A percentile compares a stretch with the other conserved stretches of the same genome.
phyloP scores from a whole-genome alignment of 2,888 invertebrate species.

The Cataglyphis rosenhaueri region DNA sequence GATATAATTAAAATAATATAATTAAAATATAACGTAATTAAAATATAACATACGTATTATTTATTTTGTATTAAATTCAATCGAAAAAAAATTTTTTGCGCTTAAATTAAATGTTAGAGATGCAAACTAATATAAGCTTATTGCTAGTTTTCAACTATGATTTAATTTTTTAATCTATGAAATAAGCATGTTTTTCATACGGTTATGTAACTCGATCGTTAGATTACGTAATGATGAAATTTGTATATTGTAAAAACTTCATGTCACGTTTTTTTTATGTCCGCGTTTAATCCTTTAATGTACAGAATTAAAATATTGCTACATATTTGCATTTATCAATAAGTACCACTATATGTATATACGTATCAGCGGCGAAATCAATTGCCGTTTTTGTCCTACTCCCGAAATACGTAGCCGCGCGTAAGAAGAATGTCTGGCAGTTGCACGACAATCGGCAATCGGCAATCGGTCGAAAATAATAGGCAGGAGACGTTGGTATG shows the following conservation, averaged over 20 bases:
- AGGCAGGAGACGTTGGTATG: constrained; percentile 46
- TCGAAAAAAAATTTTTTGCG: neutral
- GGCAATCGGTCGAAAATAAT: constrained; percentile 76
- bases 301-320: too few relatives aligned
- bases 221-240: neutral
- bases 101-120: neutral
- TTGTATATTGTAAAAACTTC: too few relatives aligned
- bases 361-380: neutral
- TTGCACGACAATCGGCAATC: constrained; percentile 76
- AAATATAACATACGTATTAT: neutral
- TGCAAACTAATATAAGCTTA: neutral
- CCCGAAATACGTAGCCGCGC: neutral
- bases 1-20: neutral
- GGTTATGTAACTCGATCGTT: neutral
- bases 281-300: too few relatives aligned
- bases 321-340: neutral
- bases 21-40: too few relatives aligned
- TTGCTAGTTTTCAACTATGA: neutral
- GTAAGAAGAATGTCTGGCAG: constrained; percentile 58
- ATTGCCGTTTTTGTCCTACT: neutral
- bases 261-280: too few relatives aligned
- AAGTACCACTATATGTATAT: neutral
- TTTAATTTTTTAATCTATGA: neutral
- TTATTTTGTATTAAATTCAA: neutral
- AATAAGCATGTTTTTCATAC: neutral